Conservation (phyloP, 2,888 invertebrate genomes). For the Trachelus stipa region DNA sequence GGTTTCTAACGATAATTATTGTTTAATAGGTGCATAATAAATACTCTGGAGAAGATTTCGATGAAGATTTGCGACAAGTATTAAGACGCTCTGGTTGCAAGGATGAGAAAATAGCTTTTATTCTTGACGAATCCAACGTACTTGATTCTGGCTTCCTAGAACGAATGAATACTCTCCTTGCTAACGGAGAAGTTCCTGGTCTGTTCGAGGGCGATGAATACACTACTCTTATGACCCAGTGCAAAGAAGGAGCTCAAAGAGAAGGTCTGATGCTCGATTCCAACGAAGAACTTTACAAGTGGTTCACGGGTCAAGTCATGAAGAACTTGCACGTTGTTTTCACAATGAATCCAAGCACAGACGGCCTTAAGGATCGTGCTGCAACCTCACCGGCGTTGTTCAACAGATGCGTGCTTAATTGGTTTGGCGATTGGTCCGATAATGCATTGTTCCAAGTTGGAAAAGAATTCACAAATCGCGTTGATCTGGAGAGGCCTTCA, state of each 20-base stretch:
- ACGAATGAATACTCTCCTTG: conserved; percentile 98
- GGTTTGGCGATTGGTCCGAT: conserved; percentile 99
- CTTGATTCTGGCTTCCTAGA: conserved; percentile 98
- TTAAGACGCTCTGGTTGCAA: conserved; percentile 89
- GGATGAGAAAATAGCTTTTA: conserved; percentile 99
- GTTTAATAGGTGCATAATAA: conserved; percentile 90
- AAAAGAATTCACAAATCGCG: conserved; percentile 94
- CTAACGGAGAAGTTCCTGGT: conserved; percentile 98
- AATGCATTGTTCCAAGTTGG: conserved; percentile 95
- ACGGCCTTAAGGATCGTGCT: conserved; percentile 97
- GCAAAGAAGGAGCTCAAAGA: conserved; percentile 98
- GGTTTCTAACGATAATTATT: neutral
- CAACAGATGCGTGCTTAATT: conserved; percentile 98
- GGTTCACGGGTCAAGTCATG: conserved; percentile 99
- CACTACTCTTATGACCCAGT: conserved; percentile 99
- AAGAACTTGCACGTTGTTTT: conserved; percentile 99
- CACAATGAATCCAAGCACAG: conserved; percentile 99
- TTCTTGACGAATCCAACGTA: conserved; percentile 98
- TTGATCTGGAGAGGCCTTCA: conserved; percentile 89
- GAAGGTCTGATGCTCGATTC: conserved; percentile 99
- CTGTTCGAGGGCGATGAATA: conserved; percentile 97
- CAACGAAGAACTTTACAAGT: conserved; percentile 98
- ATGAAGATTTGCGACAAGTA: conserved; percentile 95
- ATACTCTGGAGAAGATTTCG: conserved; percentile 98
- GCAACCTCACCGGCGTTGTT: conserved; percentile 99